Conservation (phyloP, 2,113 vertebrate species). For the Sebastes schlegelii region DNA sequence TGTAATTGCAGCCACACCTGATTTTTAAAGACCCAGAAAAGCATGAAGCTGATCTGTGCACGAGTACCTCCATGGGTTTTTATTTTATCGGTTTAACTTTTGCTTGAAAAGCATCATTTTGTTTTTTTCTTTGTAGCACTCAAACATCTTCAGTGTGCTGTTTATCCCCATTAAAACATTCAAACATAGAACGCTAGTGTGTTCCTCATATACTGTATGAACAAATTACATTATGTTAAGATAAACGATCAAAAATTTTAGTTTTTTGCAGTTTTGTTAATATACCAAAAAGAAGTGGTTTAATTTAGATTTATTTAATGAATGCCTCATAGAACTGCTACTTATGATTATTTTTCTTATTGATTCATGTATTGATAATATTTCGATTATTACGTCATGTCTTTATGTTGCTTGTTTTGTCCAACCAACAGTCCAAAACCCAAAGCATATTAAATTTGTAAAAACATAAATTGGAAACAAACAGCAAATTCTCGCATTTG, state of each 20-base stretch:
- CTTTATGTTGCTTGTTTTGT: not conserved
- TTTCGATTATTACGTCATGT: not conserved
- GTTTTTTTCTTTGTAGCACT: slow-evolving; percentile 32
- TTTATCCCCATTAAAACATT: slow-evolving; percentile 14
- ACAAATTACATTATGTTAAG: slow-evolving; percentile 6
- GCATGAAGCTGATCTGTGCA: slow-evolving; percentile 6
- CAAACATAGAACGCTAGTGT: not conserved
- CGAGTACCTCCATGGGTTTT: slow-evolving; percentile 10
- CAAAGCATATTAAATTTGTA: not conserved
- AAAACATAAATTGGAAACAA: not conserved
- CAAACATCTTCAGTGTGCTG: slow-evolving; percentile 41
- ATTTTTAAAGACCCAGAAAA: slow-evolving; percentile 26
- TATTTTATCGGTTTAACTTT: slow-evolving; percentile 28
- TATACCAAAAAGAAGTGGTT: not conserved
- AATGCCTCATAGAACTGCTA: not conserved
- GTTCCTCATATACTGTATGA: slow-evolving; percentile 2
- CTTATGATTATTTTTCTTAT: not conserved
- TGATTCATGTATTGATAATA: not conserved
- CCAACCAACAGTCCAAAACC: not conserved
- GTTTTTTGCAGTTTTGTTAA: slow-evolving; percentile 17
- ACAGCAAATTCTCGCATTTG: not conserved
- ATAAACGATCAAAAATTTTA: slow-evolving; percentile 6
- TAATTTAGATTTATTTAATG: slow-evolving; percentile 22
- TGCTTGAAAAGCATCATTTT: slow-evolving; percentile 24
- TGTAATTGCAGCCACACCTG: slow-evolving; percentile 22